Evolutionary conservation across 1,140 invertebrate species (phyloP), one percentile per base, ranked within the genome.

Genomic region (Drosophila pallidifrons): DNA sequence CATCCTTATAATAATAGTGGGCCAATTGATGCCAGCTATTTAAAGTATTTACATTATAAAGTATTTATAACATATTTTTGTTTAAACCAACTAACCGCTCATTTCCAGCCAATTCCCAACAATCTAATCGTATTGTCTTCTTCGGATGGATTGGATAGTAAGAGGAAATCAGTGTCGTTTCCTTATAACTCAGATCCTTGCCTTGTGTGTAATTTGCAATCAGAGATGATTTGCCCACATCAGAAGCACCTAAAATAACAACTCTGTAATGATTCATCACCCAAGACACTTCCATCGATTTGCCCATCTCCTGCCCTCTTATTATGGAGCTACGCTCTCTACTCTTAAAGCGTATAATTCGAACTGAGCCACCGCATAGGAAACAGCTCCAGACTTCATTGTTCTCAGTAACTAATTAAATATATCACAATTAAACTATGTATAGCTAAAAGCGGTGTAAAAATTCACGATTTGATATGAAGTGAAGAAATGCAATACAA

Each of bases 171-270:
- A 57, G 1, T 8, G 55, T 74, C 0, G 32, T n/a, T 15, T 63
- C 49, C 11, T 30, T 13, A 15, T 5, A 30, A 1, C 7, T 13
- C 8, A 49, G 7, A 69, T 41, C 13, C 7, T 35, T 57, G 0
- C 65, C 71, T 0, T 20, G 8, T 2, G 32, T 57, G 1, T 32
- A 30, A 4, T 43, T 5, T 1, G 25, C 11, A 3, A 74, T 41
- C n/a, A 74, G 1, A 4, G 64, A 54, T 10, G 71, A 55, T 20
- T 74, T 68, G 0, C 71, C 64, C n/a, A 54, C 57, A 25, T 20
- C 5, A 1, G 55, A 4, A 11, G 38, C 41, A 0, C 71, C 64
- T n/a, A 74, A 55, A 20, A 74, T 61, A 4, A 74, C 71, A 10
- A 74, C n/a, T 20, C 30, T 68, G 11, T 74, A 61, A 10, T 16